These are phyloP conservation scores for Sebastolobus alascanus DNA, from an alignment of 2,797 vertebrate genomes.

Conservation along the genomic window DNA sequence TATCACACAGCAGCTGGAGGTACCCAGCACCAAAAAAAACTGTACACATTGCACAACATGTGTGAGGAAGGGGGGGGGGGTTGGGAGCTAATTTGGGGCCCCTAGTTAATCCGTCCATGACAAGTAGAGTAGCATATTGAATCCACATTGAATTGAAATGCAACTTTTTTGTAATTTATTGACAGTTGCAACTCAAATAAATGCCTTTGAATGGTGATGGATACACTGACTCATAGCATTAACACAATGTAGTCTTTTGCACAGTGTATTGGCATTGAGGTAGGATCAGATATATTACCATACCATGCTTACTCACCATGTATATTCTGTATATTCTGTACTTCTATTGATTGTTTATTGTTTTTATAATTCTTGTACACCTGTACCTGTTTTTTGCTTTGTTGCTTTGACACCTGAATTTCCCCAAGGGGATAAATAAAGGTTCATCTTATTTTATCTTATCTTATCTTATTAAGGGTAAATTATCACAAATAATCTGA, in stretches of 20 bases:
- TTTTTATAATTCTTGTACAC: too few relatives aligned
- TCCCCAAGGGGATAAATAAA: too few relatives aligned
- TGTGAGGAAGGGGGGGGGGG: not conserved
- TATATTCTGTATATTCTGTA: too few relatives aligned
- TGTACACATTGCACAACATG: not conserved
- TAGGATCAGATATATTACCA: not conserved
- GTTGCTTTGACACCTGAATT: too few relatives aligned
- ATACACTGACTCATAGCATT: conserved; percentile 25
- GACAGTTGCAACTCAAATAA: not conserved
- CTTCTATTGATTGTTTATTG: too few relatives aligned
- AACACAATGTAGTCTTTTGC: not conserved
- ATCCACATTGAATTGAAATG: not conserved
- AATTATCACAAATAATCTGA: not conserved
- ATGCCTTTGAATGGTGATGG: conserved; percentile 11
- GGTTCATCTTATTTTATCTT: too few relatives aligned
- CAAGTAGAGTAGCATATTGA: not conserved
- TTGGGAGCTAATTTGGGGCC: not conserved
- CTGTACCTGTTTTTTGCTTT: too few relatives aligned
- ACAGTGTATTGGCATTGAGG: not conserved
- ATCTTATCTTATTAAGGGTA: not conserved
- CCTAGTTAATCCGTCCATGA: conserved; percentile 12
- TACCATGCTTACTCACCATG: too few relatives aligned
- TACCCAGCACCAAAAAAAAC: not conserved
- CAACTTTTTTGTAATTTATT: conserved; percentile 8
- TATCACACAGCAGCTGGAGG: not conserved